These are phyloP conservation scores for Physella acuta DNA, from an alignment of 1,140 invertebrate genomes.

Conservation along the genomic window DNA sequence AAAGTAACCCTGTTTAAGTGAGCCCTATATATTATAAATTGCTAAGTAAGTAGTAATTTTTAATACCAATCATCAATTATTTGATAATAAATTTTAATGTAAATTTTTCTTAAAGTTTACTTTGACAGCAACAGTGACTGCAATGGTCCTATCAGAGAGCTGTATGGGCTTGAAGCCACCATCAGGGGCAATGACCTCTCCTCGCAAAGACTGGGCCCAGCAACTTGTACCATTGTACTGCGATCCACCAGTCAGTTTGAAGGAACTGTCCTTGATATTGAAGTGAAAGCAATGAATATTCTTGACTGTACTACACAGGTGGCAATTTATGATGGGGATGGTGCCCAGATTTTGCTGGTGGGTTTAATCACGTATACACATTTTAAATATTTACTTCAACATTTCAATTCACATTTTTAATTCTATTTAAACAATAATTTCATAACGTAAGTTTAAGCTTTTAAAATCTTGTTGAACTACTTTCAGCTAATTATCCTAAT, in stretches of 20 bases:
- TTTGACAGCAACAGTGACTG: constrained; percentile 37
- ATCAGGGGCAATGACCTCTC: constrained; percentile 23
- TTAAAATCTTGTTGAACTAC: too few relatives aligned
- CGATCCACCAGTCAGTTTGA: constrained; percentile 22
- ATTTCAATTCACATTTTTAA: too few relatives aligned
- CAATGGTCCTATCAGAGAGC: constrained; percentile 31
- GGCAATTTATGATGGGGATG: constrained; percentile 35
- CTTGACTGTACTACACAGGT: constrained; percentile 27
- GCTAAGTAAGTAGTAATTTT: neutral
- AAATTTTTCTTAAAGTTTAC: constrained; percentile 31
- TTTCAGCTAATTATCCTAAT: too few relatives aligned
- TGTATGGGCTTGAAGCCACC: constrained; percentile 18
- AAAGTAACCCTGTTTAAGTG: neutral
- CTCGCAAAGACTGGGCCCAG: constrained; percentile 9
- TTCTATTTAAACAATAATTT: too few relatives aligned
- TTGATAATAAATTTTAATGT: neutral
- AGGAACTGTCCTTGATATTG: constrained; percentile 23
- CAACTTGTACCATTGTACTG: constrained; percentile 25
- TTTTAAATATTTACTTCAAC: too few relatives aligned
- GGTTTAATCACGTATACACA: too few relatives aligned
- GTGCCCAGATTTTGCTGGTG: constrained; percentile 24
- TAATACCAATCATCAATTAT: neutral
- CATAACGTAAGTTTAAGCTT: too few relatives aligned
- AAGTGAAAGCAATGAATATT: constrained; percentile 31
- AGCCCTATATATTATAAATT: neutral